A percentile compares a stretch with the other conserved stretches of the same genome.
phyloP scores from a whole-genome alignment of 92 coral and sea anemone genomes.

The Porites cylindrica region DNA sequence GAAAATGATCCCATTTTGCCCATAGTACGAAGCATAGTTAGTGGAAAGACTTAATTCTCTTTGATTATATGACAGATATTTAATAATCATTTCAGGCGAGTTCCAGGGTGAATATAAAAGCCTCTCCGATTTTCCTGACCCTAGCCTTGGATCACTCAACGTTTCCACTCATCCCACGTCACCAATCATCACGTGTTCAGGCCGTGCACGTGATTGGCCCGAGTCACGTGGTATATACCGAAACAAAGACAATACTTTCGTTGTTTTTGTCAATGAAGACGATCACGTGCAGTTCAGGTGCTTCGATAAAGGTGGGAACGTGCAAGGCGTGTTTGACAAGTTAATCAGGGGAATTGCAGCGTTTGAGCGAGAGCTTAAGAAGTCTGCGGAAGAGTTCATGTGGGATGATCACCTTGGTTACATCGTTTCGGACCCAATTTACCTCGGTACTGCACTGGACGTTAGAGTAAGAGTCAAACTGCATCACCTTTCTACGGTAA shows the following conservation, averaged over 20 bases:
- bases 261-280: constrained; percentile 81
- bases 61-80: too few species aligned
- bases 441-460: constrained; percentile 80
- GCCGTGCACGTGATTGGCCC: constrained; percentile 91
- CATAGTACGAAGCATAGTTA: too few species aligned
- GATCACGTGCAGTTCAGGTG: constrained; percentile 80
- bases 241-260: constrained; percentile 69
- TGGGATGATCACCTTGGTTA: constrained; percentile 81
- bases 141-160: constrained; percentile 49
- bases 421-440: constrained; percentile 83
- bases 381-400: constrained; percentile 74
- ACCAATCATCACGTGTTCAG: constrained; percentile 74
- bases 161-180: constrained; percentile 65
- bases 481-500: constrained; percentile 75
- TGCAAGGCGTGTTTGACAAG: constrained; percentile 59
- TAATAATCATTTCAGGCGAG: constrained; percentile 50
- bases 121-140: constrained; percentile 60
- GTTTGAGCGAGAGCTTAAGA: constrained; percentile 67
- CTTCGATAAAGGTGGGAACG: constrained; percentile 55
- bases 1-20: too few species aligned
- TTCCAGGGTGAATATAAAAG: constrained; percentile 77
- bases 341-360: constrained; percentile 67
- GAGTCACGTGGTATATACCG: constrained; percentile 83
- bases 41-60: too few species aligned
- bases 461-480: constrained; percentile 67